Evolutionary conservation across 1,140 invertebrate genomes (phyloP).

Genomic region (Monomorium pharaonis): DNA sequence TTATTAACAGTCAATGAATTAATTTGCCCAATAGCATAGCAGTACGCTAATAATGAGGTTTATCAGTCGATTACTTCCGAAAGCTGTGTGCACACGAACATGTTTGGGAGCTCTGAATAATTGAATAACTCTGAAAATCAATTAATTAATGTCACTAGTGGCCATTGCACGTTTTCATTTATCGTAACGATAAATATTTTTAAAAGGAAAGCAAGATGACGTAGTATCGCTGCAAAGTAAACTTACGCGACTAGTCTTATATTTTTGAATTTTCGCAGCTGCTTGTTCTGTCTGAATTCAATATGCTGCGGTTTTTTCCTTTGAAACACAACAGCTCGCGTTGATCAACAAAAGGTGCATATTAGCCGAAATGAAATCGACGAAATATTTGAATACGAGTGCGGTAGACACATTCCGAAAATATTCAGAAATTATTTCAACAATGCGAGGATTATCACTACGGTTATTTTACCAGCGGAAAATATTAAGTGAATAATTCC

Average conservation of each 20-base stretch:
- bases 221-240: background rate
- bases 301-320: background rate
- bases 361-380: background rate
- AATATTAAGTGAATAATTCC: conserved; percentile 4
- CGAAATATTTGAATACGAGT: conserved; percentile 19
- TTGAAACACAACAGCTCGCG: background rate
- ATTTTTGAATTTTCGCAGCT: background rate
- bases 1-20: conserved; percentile 60
- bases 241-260: background rate
- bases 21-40: conserved; percentile 50
- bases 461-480: background rate
- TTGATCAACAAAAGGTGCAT: background rate
- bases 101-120: conserved; percentile 27
- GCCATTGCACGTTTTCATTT: background rate
- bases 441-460: conserved; percentile 14
- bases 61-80: conserved; percentile 52
- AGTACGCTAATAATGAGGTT: conserved; percentile 51
- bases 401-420: background rate
- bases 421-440: conserved; percentile 25
- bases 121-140: conserved; percentile 43
- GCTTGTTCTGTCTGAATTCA: background rate
- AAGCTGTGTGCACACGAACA: conserved; percentile 25
- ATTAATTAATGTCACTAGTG: conserved; percentile 41
- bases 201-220: background rate
- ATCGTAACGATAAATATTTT: background rate